Percentiles rank a stretch among this genome's conserved stretches.
Evolutionary conservation across 2,797 vertebrate species (phyloP).

Genomic region (Myripristis jacobus): DNA sequence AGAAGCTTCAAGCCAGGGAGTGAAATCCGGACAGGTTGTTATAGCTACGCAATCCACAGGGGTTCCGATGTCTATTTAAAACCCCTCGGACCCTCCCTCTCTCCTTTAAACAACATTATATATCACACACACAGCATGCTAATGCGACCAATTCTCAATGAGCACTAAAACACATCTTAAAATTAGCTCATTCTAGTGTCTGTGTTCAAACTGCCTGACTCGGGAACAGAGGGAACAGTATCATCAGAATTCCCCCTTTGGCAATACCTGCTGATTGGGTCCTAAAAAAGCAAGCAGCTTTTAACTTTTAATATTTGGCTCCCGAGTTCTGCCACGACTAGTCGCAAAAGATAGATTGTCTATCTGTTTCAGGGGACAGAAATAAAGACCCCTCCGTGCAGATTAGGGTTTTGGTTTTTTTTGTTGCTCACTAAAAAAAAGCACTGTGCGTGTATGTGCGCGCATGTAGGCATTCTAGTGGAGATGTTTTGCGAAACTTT

Average conservation of each 20-base stretch:
- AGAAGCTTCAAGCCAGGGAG: conserved; percentile 89
- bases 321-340: conserved; percentile 80
- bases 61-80: conserved; percentile 90
- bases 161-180: conserved; percentile 90
- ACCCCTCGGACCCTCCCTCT: conserved; percentile 85
- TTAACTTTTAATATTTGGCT: conserved; percentile 88
- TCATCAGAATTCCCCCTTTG: conserved; percentile 90
- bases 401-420: conserved; percentile 41
- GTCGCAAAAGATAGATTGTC: conserved; percentile 78
- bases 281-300: conserved; percentile 81
- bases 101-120: conserved; percentile 88
- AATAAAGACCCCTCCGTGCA: conserved; percentile 51
- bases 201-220: conserved; percentile 79
- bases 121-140: conserved; percentile 86
- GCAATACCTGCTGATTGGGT: conserved; percentile 90
- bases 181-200: conserved; percentile 86
- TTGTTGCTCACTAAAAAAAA: conserved; percentile 51
- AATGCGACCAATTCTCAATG: conserved; percentile 88
- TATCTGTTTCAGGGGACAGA: conserved; percentile 56
- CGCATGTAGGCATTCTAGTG: conserved; percentile 71
- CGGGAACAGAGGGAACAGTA: conserved; percentile 77
- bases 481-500: conserved; percentile 80
- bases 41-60: conserved; percentile 92
- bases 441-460: conserved; percentile 74
- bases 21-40: conserved; percentile 94